Conservation (phyloP, 2,797 vertebrate species). For the Myiotriccus ornatus region DNA sequence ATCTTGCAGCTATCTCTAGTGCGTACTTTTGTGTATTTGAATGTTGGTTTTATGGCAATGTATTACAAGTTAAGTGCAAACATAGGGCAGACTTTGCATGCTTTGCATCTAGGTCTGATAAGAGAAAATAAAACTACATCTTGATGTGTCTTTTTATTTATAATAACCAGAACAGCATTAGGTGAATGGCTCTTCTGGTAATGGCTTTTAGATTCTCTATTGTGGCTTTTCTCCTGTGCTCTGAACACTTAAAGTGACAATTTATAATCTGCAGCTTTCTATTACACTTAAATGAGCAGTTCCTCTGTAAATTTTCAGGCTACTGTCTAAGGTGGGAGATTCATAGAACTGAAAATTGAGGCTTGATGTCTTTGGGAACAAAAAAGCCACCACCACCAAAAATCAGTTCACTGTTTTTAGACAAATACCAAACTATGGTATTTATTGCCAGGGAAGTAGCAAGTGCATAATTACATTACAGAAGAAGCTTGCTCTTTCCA, state of each 20-base stretch:
- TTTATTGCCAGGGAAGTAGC: constrained; percentile 70
- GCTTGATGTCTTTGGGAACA: not conserved
- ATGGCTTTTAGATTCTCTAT: not conserved
- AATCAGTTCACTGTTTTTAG: constrained; percentile 45
- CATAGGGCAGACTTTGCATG: not conserved
- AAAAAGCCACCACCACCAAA: not conserved
- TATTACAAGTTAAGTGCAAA: not conserved
- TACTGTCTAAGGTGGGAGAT: not conserved
- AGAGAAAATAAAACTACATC: not conserved
- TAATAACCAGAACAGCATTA: not conserved
- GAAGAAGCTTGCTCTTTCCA: constrained; percentile 75
- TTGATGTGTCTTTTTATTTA: not conserved
- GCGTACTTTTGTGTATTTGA: fast-evolving
- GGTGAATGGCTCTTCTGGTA: not conserved
- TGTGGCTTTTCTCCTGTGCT: not conserved
- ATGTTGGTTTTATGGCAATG: not conserved
- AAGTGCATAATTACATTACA: constrained; percentile 72
- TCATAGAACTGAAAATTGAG: not conserved
- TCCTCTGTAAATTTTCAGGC: not conserved
- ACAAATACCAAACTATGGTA: constrained; percentile 59
- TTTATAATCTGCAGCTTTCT: not conserved
- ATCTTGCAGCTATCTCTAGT: not conserved
- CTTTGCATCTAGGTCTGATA: not conserved
- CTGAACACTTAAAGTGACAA: not conserved
- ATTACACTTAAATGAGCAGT: not conserved